These are phyloP conservation scores for Centropus bengalensis DNA, from an alignment of 2,113 vertebrate genomes.

Conservation along the genomic window DNA sequence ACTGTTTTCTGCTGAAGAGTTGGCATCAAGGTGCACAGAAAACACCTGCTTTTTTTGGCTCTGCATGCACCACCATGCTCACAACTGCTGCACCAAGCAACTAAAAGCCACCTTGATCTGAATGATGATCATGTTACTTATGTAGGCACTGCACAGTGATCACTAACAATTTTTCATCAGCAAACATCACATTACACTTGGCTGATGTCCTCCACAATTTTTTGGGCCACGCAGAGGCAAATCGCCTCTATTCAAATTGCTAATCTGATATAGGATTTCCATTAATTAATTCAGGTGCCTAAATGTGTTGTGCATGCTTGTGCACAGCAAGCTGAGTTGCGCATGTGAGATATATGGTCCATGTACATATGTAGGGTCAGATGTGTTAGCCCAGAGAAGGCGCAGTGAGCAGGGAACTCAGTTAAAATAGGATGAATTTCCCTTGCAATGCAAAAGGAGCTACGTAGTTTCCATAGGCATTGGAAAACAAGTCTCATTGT, in stretches of 20 bases:
- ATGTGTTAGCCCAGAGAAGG: background rate
- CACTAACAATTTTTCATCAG: background rate
- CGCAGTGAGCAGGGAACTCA: rapidly evolving
- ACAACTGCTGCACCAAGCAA: background rate
- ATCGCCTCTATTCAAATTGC: background rate
- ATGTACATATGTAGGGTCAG: rapidly evolving
- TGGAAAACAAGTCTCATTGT: background rate
- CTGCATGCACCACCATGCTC: background rate
- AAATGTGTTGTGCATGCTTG: rapidly evolving
- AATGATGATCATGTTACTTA: background rate
- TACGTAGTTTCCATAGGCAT: background rate
- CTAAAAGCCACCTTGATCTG: background rate
- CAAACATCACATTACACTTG: background rate
- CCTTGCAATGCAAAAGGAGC: background rate
- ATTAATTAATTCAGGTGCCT: background rate
- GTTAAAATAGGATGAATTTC: background rate
- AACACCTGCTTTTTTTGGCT: background rate
- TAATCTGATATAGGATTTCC: background rate
- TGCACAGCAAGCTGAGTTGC: background rate
- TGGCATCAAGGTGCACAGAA: background rate
- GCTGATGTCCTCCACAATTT: background rate
- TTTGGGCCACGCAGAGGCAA: background rate
- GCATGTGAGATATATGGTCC: rapidly evolving
- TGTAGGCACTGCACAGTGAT: background rate
- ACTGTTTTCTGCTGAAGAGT: background rate